Conservation (phyloP, 2,113 vertebrate genomes). For the Trematomus loennbergii region DNA sequence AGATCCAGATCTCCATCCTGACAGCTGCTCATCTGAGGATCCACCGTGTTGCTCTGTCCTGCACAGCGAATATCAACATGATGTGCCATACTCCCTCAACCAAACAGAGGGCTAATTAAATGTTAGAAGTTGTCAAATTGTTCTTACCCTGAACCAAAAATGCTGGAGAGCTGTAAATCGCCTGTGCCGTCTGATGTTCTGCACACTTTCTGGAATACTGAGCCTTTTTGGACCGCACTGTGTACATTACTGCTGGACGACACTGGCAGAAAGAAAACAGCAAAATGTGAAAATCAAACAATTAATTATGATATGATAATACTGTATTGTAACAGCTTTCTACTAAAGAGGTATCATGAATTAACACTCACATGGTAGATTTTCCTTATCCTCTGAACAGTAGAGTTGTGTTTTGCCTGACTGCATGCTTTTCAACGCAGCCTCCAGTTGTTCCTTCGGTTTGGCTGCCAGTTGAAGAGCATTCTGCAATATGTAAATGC, state of each 20-base stretch:
- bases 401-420: conserved; percentile 81
- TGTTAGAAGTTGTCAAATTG: background rate
- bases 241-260: conserved; percentile 42
- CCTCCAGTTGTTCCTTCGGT: conserved; percentile 88
- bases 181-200: conserved; percentile 76
- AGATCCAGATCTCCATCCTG: conserved; percentile 71
- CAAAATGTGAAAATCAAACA: background rate
- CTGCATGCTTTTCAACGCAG: conserved; percentile 86
- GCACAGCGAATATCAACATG: background rate
- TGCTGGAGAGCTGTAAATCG: conserved; percentile 76
- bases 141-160: conserved; percentile 78
- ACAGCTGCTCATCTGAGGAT: conserved; percentile 67
- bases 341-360: background rate
- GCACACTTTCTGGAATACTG: conserved; percentile 52
- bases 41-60: conserved; percentile 66
- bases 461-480: conserved; percentile 89
- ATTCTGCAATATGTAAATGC: conserved; percentile 90
- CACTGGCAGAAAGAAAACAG: conserved; percentile 35
- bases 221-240: conserved; percentile 60
- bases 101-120: background rate
- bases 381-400: conserved; percentile 90
- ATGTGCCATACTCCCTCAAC: background rate
- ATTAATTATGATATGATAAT: background rate
- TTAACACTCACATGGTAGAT: conserved; percentile 82
- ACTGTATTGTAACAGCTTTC: background rate